Evolutionary conservation across 2,888 invertebrate species (phyloP).

Genomic region (Norana najaformis): DNA sequence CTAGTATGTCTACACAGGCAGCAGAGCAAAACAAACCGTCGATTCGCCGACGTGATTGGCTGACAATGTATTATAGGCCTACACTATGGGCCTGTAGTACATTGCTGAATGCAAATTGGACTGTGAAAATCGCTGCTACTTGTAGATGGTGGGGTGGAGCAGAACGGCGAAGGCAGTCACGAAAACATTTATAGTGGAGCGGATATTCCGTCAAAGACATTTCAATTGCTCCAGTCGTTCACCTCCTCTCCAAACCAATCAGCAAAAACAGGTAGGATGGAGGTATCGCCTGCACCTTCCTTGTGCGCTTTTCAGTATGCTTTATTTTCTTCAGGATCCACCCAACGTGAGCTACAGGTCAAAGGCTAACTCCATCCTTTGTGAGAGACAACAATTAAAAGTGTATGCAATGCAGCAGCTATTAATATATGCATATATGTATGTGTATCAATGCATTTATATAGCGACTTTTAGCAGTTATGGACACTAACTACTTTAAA

Average conservation of each 20-base stretch:
- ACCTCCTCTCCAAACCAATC: neutral
- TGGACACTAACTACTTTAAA: too few species aligned
- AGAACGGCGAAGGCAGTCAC: neutral
- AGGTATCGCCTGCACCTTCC: neutral
- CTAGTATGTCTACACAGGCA: too few species aligned
- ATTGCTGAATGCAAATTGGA: neutral
- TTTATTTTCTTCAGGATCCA: too few species aligned
- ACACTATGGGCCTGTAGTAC: neutral
- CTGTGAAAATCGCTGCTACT: neutral
- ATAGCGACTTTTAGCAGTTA: neutral
- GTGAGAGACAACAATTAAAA: too few species aligned
- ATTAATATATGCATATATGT: too few species aligned
- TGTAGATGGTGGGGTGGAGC: neutral
- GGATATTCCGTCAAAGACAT: conserved; percentile 13
- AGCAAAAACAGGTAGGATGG: neutral
- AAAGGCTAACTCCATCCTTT: neutral
- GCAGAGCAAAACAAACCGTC: too few species aligned
- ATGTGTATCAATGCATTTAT: too few species aligned
- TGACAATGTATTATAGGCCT: neutral
- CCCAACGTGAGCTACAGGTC: neutral
- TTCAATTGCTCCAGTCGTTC: neutral
- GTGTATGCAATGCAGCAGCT: too few species aligned
- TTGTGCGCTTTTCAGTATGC: neutral
- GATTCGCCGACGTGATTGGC: too few species aligned
- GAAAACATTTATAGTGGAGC: neutral